phyloP scores from a whole-genome alignment of 2,888 invertebrate species.

The Brachypalpus laphriformis region DNA sequence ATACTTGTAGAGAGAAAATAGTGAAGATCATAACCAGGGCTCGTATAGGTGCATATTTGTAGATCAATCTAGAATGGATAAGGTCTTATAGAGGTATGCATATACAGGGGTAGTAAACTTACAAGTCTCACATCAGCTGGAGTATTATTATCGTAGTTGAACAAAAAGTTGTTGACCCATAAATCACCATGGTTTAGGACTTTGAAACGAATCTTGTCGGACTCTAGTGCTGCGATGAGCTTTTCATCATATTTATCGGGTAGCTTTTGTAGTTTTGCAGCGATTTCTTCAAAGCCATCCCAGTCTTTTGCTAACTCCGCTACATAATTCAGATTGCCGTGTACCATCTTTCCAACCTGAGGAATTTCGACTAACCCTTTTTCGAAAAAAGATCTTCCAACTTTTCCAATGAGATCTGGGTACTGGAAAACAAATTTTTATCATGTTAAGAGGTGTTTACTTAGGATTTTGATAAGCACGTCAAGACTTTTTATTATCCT shows the following conservation, averaged over 20 bases:
- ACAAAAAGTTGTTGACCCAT: conserved; percentile 83
- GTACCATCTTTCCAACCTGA: background rate
- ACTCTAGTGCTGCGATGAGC: background rate
- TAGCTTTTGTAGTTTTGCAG: background rate
- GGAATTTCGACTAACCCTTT: background rate
- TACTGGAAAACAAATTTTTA: background rate
- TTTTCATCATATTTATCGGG: background rate
- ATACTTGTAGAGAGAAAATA: conserved; percentile 6
- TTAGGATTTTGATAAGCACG: too few species aligned
- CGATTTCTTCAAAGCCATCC: conserved; percentile 9
- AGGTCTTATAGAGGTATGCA: background rate
- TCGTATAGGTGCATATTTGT: background rate
- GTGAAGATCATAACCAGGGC: conserved; percentile 5
- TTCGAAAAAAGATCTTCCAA: background rate
- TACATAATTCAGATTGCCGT: background rate
- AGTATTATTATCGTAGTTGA: conserved; percentile 78
- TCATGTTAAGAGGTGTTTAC: background rate
- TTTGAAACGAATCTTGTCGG: background rate
- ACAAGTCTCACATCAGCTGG: conserved; percentile 79
- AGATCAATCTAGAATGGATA: conserved; percentile 22
- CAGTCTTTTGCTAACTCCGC: background rate
- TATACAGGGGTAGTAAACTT: conserved; percentile 52
- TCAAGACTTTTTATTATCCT: too few species aligned
- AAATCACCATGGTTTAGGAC: conserved; percentile 83
- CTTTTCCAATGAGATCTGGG: background rate